Conservation (phyloP, 2,888 invertebrate species). For the Tortrix viridana region DNA sequence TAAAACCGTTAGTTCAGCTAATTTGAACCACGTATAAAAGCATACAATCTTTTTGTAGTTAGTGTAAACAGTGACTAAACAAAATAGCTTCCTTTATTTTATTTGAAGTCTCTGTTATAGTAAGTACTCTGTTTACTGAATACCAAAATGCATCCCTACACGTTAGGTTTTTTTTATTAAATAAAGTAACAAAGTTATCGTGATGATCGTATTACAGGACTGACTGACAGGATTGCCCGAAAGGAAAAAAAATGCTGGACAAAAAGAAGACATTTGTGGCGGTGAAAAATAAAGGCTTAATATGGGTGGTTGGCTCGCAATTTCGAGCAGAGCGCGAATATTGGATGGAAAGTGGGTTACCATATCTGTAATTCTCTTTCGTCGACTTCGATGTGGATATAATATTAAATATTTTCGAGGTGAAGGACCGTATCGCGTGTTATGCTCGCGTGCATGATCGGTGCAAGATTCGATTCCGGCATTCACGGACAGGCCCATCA, state of each 20-base stretch:
- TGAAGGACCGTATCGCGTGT: slow-evolving; percentile 70
- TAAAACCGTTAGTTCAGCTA: slow-evolving; percentile 29
- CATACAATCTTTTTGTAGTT: neutral
- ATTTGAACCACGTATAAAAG: neutral
- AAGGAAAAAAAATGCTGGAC: neutral
- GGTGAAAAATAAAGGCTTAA: slow-evolving; percentile 14
- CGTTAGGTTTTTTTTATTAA: neutral
- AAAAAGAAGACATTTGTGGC: slow-evolving; percentile 2
- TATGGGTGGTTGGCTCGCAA: slow-evolving; percentile 14
- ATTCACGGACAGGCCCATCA: slow-evolving; percentile 68
- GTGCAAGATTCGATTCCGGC: slow-evolving; percentile 69
- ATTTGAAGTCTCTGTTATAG: neutral
- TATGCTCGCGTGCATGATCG: slow-evolving; percentile 64
- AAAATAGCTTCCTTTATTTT: neutral
- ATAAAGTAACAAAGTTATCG: neutral
- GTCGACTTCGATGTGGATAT: slow-evolving; percentile 39
- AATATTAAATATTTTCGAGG: slow-evolving; percentile 55
- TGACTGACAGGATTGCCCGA: slow-evolving; percentile 7
- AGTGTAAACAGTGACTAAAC: slow-evolving; percentile 16
- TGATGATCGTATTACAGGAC: slow-evolving; percentile 8
- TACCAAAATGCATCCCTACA: no score
- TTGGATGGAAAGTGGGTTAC: slow-evolving; percentile 27
- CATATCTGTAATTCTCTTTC: slow-evolving; percentile 32
- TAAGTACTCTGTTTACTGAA: neutral
- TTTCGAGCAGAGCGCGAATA: neutral